phyloP scores from a whole-genome alignment of 2,113 vertebrate genomes.

The Jaculus jaculus region DNA sequence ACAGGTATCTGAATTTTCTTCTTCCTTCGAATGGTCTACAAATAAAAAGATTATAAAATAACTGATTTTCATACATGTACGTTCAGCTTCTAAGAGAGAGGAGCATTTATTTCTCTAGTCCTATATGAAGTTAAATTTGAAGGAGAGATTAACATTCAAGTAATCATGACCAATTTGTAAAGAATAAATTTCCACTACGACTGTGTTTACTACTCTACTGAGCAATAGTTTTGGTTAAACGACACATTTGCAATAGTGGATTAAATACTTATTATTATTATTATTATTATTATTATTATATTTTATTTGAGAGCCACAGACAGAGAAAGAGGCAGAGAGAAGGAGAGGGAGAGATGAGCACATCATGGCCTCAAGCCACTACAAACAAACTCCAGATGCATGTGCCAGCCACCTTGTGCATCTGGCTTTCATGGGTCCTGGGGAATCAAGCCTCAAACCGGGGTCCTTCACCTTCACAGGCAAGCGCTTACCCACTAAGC shows the following conservation, averaged over 20 bases:
- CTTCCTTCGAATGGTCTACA: constrained; percentile 97
- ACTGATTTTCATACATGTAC: background rate
- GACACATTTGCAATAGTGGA: background rate
- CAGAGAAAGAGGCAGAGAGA: too few species aligned
- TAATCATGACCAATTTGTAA: background rate
- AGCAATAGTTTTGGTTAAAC: background rate
- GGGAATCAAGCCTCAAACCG: too few species aligned
- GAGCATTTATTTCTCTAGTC: background rate
- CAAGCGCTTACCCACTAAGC: too few species aligned
- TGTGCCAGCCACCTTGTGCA: too few species aligned
- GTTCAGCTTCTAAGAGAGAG: constrained; percentile 29
- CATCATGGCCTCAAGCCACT: too few species aligned
- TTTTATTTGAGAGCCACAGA: too few species aligned
- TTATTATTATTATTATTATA: too few species aligned
- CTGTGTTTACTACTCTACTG: background rate
- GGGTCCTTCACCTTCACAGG: too few species aligned
- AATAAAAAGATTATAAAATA: background rate
- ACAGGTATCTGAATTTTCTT: constrained; percentile 97
- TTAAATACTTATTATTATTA: too few species aligned
- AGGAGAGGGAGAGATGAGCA: too few species aligned
- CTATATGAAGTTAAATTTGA: background rate
- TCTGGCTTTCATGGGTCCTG: too few species aligned
- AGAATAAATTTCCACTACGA: background rate
- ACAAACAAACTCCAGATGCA: too few species aligned
- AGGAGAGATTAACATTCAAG: background rate